Conservation (phyloP, 2,888 invertebrate genomes). For the Pollenia angustigena region DNA sequence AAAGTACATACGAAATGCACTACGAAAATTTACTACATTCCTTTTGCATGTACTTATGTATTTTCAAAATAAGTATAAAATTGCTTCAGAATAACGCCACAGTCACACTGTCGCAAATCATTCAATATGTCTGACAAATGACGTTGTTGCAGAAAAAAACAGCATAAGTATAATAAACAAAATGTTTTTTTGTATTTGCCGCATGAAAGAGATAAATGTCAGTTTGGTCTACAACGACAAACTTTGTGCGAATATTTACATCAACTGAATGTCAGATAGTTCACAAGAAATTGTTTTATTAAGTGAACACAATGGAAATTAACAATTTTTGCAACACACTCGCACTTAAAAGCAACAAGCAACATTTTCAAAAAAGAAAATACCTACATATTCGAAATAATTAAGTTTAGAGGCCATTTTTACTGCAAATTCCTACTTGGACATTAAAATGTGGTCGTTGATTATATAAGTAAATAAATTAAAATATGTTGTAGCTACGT, state of each 20-base stretch:
- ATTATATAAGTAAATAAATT: no score
- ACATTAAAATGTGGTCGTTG: no score
- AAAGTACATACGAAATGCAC: not conserved
- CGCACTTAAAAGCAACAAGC: not conserved
- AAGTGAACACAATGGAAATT: constrained; percentile 5
- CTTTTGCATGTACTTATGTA: not conserved
- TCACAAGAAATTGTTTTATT: constrained; percentile 58
- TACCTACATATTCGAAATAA: not conserved
- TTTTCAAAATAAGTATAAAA: constrained; percentile 25
- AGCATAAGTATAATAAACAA: constrained; percentile 1
- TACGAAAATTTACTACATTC: not conserved
- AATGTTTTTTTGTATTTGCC: not conserved
- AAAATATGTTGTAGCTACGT: no score
- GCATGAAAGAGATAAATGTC: constrained; percentile 37
- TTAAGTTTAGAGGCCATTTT: constrained; percentile 4
- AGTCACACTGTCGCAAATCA: constrained; percentile 62
- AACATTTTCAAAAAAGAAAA: not conserved
- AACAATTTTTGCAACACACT: not conserved
- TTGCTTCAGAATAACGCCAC: constrained; percentile 47
- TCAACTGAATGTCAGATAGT: constrained; percentile 58
- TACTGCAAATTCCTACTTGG: not conserved
- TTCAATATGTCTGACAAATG: constrained; percentile 54
- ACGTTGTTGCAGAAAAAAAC: constrained; percentile 36
- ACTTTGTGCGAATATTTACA: constrained; percentile 52
- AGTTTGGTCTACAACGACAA: constrained; percentile 33